Percentiles rank a stretch among this genome's conserved stretches.
phyloP scores from a whole-genome alignment of 2,888 invertebrate species.

The Pyralis farinalis region DNA sequence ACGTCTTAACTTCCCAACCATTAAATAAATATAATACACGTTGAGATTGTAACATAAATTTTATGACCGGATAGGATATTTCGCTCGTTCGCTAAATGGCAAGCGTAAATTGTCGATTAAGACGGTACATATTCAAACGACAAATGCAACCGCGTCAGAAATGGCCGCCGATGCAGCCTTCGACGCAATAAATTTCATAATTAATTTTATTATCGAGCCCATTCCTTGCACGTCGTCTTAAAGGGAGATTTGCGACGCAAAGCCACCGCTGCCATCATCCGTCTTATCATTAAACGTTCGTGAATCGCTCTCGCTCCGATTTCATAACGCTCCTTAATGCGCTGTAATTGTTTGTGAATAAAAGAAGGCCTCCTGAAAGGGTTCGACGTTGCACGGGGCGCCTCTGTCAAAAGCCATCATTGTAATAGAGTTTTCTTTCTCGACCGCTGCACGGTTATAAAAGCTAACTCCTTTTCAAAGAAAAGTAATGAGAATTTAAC shows the following conservation, averaged over 20 bases:
- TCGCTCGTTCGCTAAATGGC: conserved; percentile 43
- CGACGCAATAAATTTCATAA: conserved; percentile 64
- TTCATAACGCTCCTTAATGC: conserved; percentile 54
- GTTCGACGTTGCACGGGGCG: conserved; percentile 40
- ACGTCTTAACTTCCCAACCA: conserved; percentile 2
- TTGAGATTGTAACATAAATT: conserved; percentile 46
- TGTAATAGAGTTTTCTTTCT: conserved; percentile 69
- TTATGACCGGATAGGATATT: conserved; percentile 41
- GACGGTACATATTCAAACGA: conserved; percentile 55
- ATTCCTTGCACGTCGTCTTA: conserved; percentile 68
- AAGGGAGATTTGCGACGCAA: conserved; percentile 65
- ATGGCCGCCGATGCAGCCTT: conserved; percentile 36
- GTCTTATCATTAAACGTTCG: conserved; percentile 69
- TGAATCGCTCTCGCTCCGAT: conserved; percentile 46
- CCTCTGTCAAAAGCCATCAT: conserved; percentile 62
- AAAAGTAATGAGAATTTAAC: conserved; percentile 78
- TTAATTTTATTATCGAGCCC: conserved; percentile 69
- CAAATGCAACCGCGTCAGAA: conserved; percentile 48
- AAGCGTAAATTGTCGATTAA: conserved; percentile 65
- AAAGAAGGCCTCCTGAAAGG: conserved; percentile 52
- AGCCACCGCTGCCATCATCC: conserved; percentile 43
- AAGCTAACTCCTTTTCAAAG: conserved; percentile 70
- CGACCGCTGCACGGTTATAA: conserved; percentile 58
- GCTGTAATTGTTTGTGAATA: conserved; percentile 63
- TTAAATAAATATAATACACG: conserved; percentile 39